Percentiles rank a stretch among this genome's conserved stretches.
These are phyloP conservation scores for Acomys russatus DNA, from an alignment of 2,797 vertebrate species.

Conservation along the genomic window DNA sequence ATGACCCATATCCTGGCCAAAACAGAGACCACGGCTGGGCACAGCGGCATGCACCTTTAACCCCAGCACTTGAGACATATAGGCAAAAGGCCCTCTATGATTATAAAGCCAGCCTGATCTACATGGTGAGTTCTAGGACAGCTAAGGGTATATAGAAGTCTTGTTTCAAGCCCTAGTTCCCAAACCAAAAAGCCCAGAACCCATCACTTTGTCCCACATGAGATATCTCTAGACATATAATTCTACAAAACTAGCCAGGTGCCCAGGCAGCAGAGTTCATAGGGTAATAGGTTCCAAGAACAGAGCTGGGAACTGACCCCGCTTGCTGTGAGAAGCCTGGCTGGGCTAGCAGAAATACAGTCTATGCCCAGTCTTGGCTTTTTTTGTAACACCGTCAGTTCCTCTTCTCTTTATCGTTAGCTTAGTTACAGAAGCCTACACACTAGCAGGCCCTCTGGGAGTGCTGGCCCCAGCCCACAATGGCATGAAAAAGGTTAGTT, in stretches of 20 bases:
- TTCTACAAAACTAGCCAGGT: neutral
- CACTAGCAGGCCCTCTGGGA: neutral
- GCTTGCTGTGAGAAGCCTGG: neutral
- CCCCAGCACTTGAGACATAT: neutral
- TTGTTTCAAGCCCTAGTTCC: neutral
- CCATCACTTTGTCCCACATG: neutral
- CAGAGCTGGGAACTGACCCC: neutral
- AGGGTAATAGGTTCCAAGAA: neutral
- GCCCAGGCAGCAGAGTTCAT: neutral
- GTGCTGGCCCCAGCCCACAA: neutral
- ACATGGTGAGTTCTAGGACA: neutral
- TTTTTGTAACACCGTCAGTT: neutral
- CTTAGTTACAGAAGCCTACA: neutral
- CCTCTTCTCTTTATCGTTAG: neutral
- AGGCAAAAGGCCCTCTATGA: neutral
- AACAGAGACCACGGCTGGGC: neutral
- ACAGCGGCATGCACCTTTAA: neutral
- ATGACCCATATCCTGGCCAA: neutral
- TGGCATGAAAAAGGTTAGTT: neutral
- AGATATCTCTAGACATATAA: neutral
- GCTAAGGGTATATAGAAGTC: neutral
- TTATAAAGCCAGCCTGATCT: neutral
- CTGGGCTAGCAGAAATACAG: neutral
- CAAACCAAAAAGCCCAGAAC: neutral
- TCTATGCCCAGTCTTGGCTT: neutral